Percentiles rank a stretch among this genome's conserved stretches.
Evolutionary conservation across 2,797 vertebrate species (phyloP).

Genomic region (Pangasius djambal): DNA sequence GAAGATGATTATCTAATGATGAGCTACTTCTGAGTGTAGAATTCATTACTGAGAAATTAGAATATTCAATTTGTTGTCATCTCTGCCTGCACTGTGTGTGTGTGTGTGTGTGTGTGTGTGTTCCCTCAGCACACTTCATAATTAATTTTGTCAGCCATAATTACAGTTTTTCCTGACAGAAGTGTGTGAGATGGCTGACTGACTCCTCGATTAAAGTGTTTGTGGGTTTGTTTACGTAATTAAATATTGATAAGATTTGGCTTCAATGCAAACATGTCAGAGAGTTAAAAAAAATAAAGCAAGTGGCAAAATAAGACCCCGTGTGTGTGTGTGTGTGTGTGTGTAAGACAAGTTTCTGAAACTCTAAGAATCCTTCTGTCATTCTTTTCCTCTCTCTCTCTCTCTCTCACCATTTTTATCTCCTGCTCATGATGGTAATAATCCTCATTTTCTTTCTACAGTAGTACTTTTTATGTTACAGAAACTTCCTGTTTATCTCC

Average conservation of each 20-base stretch:
- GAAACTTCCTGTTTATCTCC: neutral
- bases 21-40: constrained; percentile 8
- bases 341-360: neutral
- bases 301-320: neutral
- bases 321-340: neutral
- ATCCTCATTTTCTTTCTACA: neutral
- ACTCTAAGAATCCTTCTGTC: neutral
- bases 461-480: neutral
- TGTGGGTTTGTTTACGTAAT: constrained; percentile 73
- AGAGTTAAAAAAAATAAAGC: neutral
- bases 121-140: constrained; percentile 57
- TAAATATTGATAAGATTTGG: constrained; percentile 70
- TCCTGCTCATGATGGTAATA: neutral
- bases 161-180: constrained; percentile 70
- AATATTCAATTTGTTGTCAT: constrained; percentile 24
- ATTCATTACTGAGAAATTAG: constrained; percentile 23
- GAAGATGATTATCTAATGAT: constrained; percentile 4
- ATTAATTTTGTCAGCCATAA: constrained; percentile 72
- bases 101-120: constrained; percentile 44
- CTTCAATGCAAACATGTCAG: neutral
- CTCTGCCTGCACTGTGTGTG: neutral
- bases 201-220: constrained; percentile 72
- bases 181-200: constrained; percentile 67
- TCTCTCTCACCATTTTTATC: neutral
- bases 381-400: neutral